phyloP scores from a whole-genome alignment of 1,140 invertebrate species.

The Elymnias hypermnestra region DNA sequence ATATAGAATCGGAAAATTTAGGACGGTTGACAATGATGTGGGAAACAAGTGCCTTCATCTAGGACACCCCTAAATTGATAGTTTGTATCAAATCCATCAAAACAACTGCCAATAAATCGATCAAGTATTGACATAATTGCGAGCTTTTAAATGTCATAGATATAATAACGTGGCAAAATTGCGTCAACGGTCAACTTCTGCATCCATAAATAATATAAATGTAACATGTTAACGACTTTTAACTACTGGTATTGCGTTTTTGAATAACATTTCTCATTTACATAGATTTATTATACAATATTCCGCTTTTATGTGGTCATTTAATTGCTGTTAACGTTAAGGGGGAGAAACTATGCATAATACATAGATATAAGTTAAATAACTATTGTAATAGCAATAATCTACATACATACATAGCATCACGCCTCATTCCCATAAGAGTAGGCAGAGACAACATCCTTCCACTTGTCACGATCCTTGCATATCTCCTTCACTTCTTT shows the following conservation, averaged over 20 bases:
- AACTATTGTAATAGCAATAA: not conserved
- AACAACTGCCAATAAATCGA: too few species aligned
- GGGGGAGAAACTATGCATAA: conserved; percentile 2
- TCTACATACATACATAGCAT: too few species aligned
- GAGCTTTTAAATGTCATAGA: not conserved
- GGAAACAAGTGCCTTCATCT: too few species aligned
- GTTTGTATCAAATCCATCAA: too few species aligned
- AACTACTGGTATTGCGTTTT: conserved; percentile 23
- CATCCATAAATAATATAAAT: conserved; percentile 19
- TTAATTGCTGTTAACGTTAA: not conserved
- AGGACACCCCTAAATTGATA: too few species aligned
- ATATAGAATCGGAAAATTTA: too few species aligned
- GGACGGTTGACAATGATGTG: too few species aligned
- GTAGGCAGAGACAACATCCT: too few species aligned
- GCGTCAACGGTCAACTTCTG: conserved; percentile 10
- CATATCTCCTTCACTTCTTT: too few species aligned
- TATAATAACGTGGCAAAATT: not conserved
- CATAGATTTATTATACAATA: conserved; percentile 17
- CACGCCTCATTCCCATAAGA: too few species aligned
- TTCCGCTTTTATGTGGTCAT: not conserved
- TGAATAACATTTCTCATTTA: conserved; percentile 27
- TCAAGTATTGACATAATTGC: conserved; percentile 1
- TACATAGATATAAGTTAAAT: not conserved
- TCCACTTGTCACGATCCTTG: too few species aligned
- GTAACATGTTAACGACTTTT: conserved; percentile 19